Evolutionary conservation across 2,888 invertebrate genomes (phyloP).

Genomic region (Erebia palarica): DNA sequence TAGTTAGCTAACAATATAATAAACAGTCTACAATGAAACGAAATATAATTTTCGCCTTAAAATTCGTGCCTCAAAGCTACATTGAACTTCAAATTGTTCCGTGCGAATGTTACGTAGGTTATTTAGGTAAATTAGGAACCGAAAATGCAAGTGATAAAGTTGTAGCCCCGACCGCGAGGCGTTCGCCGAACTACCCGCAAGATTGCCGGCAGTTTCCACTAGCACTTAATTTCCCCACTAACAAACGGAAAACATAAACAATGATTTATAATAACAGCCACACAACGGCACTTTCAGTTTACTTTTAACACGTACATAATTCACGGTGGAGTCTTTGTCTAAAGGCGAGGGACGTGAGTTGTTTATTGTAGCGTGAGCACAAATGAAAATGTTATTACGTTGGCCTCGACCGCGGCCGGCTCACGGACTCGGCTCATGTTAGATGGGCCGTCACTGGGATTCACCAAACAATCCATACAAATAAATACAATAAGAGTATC

Average conservation of each 20-base stretch:
- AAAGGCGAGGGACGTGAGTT: conserved; percentile 80
- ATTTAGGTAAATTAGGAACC: conserved; percentile 38
- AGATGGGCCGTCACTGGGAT: conserved; percentile 20
- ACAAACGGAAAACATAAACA: conserved; percentile 83
- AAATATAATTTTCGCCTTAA: not conserved
- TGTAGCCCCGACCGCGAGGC: conserved; percentile 51
- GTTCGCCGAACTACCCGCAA: conserved; percentile 60
- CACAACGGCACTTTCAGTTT: conserved; percentile 81
- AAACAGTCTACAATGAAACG: too few relatives aligned
- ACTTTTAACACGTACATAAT: conserved; percentile 83
- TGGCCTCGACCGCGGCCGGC: conserved; percentile 54
- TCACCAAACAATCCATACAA: not conserved
- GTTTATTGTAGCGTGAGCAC: conserved; percentile 80
- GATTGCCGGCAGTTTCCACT: conserved; percentile 58
- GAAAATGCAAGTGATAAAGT: conserved; percentile 43
- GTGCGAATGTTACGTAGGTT: conserved; percentile 22
- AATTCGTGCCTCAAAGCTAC: conserved; percentile 17
- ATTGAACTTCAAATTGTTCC: conserved; percentile 20
- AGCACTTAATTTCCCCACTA: conserved; percentile 77
- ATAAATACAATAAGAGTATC: not conserved
- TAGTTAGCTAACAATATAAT: too few relatives aligned
- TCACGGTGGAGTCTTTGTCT: conserved; percentile 81
- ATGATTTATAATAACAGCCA: conserved; percentile 82
- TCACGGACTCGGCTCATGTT: conserved; percentile 20
- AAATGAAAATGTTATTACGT: conserved; percentile 82